Conservation (phyloP, 2,113 vertebrate species). For the Egretta garzetta region DNA sequence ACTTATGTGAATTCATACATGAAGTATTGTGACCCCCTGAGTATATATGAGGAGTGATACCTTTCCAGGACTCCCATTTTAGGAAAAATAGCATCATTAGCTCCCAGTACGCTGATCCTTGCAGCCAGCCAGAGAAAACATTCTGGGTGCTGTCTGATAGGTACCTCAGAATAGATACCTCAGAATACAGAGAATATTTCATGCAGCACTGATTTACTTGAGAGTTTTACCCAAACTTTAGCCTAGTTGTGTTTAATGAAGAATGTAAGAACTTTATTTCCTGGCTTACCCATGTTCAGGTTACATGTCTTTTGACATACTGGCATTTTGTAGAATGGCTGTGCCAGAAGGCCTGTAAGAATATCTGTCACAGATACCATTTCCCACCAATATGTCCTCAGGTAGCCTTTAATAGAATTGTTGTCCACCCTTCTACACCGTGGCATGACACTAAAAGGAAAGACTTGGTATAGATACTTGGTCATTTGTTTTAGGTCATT, state of each 20-base stretch:
- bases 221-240: neutral
- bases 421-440: neutral
- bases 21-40: neutral
- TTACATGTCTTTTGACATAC: neutral
- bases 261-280: neutral
- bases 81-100: neutral
- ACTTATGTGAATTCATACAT: neutral
- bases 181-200: neutral
- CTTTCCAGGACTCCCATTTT: neutral
- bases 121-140: neutral
- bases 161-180: accelerated
- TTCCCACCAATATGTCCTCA: neutral
- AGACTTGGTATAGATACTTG: neutral
- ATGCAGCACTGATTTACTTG: neutral
- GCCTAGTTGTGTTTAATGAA: neutral
- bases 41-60: neutral
- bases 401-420: neutral
- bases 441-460: neutral
- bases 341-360: neutral
- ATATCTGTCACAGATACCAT: neutral
- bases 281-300: neutral
- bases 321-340: neutral
- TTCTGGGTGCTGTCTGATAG: neutral
- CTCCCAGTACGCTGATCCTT: neutral
- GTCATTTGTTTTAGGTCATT: neutral